Evolutionary conservation across 2,797 vertebrate genomes (phyloP).

Genomic region (Enteromius trimaculatus): DNA sequence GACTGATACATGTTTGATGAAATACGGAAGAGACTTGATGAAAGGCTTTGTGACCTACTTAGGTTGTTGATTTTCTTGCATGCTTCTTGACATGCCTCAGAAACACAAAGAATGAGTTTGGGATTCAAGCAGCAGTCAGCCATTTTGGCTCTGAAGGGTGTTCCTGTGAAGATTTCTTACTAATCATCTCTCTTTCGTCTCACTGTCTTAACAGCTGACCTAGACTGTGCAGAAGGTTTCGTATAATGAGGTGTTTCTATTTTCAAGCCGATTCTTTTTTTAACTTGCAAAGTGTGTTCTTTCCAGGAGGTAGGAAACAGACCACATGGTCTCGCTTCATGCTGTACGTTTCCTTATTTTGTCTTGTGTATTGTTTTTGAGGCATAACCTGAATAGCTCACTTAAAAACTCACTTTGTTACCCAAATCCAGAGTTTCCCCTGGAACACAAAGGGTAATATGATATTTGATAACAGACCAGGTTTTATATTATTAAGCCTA

Average conservation of each 20-base stretch:
- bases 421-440: neutral
- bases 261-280: slow-evolving; percentile 62
- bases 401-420: neutral
- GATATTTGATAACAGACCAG: neutral
- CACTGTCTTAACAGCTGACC: slow-evolving; percentile 31
- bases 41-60: slow-evolving; percentile 82
- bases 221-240: slow-evolving; percentile 32
- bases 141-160: slow-evolving; percentile 37
- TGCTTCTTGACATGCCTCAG: slow-evolving; percentile 67
- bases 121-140: slow-evolving; percentile 32
- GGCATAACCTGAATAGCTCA: neutral
- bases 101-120: slow-evolving; percentile 50
- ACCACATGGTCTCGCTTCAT: neutral
- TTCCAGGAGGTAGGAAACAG: slow-evolving; percentile 24
- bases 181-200: slow-evolving; percentile 29
- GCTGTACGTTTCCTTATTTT: neutral
- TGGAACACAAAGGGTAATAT: neutral
- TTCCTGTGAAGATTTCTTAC: slow-evolving; percentile 29
- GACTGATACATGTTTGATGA: slow-evolving; percentile 83
- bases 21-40: slow-evolving; percentile 75
- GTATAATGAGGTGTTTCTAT: slow-evolving; percentile 53
- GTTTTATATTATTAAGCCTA: neutral
- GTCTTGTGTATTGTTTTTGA: neutral
- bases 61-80: slow-evolving; percentile 72
- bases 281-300: slow-evolving; percentile 1